phyloP scores from a whole-genome alignment of 2,797 vertebrate genomes.

The Onychomys leucogaster region DNA sequence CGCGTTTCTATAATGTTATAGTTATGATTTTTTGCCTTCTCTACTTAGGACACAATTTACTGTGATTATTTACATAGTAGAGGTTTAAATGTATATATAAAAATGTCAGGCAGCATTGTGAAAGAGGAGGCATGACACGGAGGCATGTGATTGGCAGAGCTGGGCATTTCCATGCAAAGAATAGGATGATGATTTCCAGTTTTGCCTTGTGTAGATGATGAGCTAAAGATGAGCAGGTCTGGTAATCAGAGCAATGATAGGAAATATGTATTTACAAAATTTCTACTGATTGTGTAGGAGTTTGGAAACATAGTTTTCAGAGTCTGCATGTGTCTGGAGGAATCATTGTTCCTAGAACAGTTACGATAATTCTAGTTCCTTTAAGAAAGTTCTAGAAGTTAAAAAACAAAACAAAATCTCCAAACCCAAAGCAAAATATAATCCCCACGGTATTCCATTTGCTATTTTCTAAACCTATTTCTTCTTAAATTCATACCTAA shows the following conservation, averaged over 20 bases:
- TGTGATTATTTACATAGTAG: background rate
- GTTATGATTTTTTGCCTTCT: background rate
- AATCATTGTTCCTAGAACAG: background rate
- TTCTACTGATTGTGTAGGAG: background rate
- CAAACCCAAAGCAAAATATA: background rate
- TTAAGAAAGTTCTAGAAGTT: background rate
- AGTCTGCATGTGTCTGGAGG: background rate
- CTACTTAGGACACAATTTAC: background rate
- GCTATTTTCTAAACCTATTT: constrained; percentile 17
- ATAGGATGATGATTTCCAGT: background rate
- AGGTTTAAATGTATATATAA: background rate
- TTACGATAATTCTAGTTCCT: constrained; percentile 36
- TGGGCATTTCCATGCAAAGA: background rate
- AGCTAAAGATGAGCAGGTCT: background rate
- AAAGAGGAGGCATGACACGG: background rate
- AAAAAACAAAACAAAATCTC: background rate
- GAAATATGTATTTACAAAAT: background rate
- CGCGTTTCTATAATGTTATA: background rate
- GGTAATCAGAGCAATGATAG: background rate
- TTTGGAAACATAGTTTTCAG: constrained; percentile 47
- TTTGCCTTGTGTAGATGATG: background rate
- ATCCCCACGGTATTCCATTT: background rate
- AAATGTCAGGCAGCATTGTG: background rate
- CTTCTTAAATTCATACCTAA: background rate
- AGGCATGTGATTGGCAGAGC: background rate